phyloP scores from a whole-genome alignment of 2,888 invertebrate species.

The Neuroscelio doddi region DNA sequence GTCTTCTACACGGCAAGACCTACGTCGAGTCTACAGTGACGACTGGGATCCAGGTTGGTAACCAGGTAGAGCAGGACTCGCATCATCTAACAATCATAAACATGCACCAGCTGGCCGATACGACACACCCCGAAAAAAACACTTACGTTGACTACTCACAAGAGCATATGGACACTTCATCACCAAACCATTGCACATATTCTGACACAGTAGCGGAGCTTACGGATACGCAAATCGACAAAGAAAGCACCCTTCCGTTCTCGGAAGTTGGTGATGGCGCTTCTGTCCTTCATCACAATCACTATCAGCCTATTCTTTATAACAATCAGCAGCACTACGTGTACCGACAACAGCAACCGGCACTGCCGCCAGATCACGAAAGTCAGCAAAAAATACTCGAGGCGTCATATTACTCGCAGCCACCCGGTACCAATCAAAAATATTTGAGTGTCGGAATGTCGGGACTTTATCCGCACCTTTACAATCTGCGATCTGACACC shows the following conservation, averaged over 20 bases:
- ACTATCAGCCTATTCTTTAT: slow-evolving; percentile 63
- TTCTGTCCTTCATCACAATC: slow-evolving; percentile 54
- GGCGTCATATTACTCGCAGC: slow-evolving; percentile 38
- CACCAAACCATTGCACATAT: slow-evolving; percentile 68
- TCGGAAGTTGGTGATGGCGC: slow-evolving; percentile 7
- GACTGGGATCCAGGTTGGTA: slow-evolving; percentile 72
- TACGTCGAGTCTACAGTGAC: slow-evolving; percentile 70
- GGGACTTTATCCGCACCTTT: slow-evolving; percentile 66
- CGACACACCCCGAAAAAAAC: slow-evolving; percentile 71
- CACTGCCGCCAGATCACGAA: slow-evolving; percentile 29
- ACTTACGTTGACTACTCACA: slow-evolving; percentile 67
- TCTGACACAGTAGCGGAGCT: slow-evolving; percentile 67
- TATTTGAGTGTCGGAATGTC: slow-evolving; percentile 58
- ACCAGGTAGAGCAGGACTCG: slow-evolving; percentile 66
- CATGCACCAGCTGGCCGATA: slow-evolving; percentile 70
- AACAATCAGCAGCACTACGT: slow-evolving; percentile 59
- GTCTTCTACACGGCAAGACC: slow-evolving; percentile 61
- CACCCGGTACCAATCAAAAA: too few relatives aligned
- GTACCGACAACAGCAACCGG: slow-evolving; percentile 59
- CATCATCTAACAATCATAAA: slow-evolving; percentile 69
- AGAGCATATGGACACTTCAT: slow-evolving; percentile 68
- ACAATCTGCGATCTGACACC: slow-evolving; percentile 60
- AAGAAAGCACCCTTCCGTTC: not conserved
- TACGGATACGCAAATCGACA: slow-evolving; percentile 16
- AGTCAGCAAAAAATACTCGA: slow-evolving; percentile 38